Conservation (phyloP, 2,888 invertebrate species). For the Stenolophus ochropezus region DNA sequence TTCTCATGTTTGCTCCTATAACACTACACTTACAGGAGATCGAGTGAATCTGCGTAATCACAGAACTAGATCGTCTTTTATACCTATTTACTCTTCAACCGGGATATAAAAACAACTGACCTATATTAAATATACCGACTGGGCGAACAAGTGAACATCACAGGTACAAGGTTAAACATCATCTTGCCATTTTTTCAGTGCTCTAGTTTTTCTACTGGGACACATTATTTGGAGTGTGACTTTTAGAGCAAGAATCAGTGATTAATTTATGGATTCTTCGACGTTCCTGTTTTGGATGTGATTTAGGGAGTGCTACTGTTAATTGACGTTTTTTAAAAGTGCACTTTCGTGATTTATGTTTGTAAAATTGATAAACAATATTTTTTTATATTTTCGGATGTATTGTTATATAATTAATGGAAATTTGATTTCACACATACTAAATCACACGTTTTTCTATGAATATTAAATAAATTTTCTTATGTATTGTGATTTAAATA, state of each 20-base stretch:
- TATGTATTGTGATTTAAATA: background rate
- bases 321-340: background rate
- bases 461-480: background rate
- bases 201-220: slow-evolving; percentile 7
- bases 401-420: background rate
- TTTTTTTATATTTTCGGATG: background rate
- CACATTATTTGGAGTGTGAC: slow-evolving; percentile 14
- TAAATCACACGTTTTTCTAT: background rate
- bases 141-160: slow-evolving; percentile 29
- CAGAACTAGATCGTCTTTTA: slow-evolving; percentile 51
- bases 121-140: slow-evolving; percentile 50
- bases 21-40: slow-evolving; percentile 1
- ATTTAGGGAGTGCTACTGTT: slow-evolving; percentile 8
- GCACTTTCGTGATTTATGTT: slow-evolving; percentile 3
- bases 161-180: slow-evolving; percentile 49
- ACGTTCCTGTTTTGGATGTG: background rate
- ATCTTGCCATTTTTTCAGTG: slow-evolving; percentile 28
- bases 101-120: slow-evolving; percentile 52
- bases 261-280: slow-evolving; percentile 23
- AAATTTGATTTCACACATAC: background rate
- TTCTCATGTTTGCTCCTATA: slow-evolving; percentile 11
- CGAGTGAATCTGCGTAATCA: slow-evolving; percentile 25
- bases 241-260: slow-evolving; percentile 25
- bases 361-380: background rate
- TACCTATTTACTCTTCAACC: slow-evolving; percentile 48